phyloP scores from a whole-genome alignment of 2,113 vertebrate genomes.

The Sciurus niger region DNA sequence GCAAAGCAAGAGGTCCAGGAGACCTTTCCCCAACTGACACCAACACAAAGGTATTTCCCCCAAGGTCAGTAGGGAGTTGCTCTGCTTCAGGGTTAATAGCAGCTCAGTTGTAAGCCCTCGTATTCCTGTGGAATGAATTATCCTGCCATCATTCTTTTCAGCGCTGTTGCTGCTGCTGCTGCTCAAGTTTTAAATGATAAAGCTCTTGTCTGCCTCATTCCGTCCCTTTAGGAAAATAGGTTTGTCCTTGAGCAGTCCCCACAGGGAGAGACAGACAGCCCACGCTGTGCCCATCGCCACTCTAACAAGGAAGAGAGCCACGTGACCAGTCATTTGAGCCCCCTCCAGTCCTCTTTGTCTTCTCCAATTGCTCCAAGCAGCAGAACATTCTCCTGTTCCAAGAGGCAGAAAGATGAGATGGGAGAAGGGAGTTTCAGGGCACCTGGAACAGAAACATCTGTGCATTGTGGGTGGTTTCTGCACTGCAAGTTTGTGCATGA shows the following conservation, averaged over 20 bases:
- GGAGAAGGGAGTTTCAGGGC: background rate
- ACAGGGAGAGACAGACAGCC: background rate
- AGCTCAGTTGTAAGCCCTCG: background rate
- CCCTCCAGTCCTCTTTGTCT: background rate
- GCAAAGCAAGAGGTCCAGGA: background rate
- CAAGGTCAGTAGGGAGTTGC: background rate
- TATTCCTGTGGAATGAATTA: background rate
- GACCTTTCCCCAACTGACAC: background rate
- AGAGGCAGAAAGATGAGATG: background rate
- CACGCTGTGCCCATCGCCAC: background rate
- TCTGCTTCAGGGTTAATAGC: background rate
- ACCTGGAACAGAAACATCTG: constrained; percentile 14
- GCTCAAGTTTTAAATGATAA: constrained; percentile 33
- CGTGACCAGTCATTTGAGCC: background rate
- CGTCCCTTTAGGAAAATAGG: constrained; percentile 30
- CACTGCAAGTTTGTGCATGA: background rate
- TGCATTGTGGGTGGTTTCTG: background rate
- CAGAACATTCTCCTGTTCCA: background rate
- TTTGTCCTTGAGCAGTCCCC: constrained; percentile 68
- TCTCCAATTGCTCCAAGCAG: background rate
- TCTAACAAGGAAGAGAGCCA: background rate
- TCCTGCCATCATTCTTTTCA: background rate
- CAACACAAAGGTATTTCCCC: background rate
- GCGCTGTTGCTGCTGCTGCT: background rate
- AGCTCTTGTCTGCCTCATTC: background rate